phyloP scores from a whole-genome alignment of 2,797 vertebrate genomes.

The Glyptemys insculpta region DNA sequence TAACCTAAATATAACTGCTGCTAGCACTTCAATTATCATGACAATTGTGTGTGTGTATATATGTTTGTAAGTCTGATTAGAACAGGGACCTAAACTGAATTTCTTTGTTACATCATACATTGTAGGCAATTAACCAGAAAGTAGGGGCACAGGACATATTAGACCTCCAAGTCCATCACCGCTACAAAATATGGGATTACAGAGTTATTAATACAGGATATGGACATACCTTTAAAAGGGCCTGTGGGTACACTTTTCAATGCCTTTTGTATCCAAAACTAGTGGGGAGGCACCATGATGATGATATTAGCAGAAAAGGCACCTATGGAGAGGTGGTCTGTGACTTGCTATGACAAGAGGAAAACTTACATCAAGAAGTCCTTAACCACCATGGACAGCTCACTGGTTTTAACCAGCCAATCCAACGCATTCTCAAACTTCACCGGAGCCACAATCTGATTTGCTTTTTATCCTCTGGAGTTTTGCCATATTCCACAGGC shows the following conservation, averaged over 20 bases:
- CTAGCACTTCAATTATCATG: fast-evolving
- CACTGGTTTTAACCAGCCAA: slow-evolving; percentile 53
- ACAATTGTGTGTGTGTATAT: fast-evolving
- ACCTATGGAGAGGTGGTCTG: background rate
- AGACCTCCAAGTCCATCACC: fast-evolving
- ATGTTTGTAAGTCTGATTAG: fast-evolving
- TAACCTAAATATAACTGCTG: fast-evolving
- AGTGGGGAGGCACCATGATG: background rate
- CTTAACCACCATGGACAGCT: slow-evolving; percentile 82
- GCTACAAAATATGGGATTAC: background rate
- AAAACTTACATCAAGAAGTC: background rate
- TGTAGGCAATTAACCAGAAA: fast-evolving
- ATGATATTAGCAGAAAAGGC: background rate
- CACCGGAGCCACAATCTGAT: slow-evolving; percentile 64
- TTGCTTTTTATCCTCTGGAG: slow-evolving; percentile 60
- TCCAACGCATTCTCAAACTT: slow-evolving; percentile 53
- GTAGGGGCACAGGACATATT: fast-evolving
- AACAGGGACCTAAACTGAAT: fast-evolving
- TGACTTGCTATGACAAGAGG: background rate
- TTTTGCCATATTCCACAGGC: slow-evolving; percentile 70
- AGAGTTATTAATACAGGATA: no score
- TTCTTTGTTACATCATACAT: background rate
- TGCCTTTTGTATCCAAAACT: background rate
- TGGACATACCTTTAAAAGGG: background rate
- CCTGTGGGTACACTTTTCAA: background rate